phyloP scores from a whole-genome alignment of 2,113 vertebrate genomes.

The Oreochromis aureus region DNA sequence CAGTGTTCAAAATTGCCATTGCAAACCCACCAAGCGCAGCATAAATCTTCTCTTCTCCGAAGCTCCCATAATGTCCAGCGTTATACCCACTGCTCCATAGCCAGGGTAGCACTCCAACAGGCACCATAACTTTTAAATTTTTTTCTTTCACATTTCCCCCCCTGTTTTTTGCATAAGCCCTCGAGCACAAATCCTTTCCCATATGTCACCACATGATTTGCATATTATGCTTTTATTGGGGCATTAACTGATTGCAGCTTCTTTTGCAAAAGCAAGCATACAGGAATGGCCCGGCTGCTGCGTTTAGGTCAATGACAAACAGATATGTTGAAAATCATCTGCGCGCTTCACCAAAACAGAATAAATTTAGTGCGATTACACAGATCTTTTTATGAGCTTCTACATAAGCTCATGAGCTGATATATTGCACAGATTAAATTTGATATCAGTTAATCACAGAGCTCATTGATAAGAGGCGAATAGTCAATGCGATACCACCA shows the following conservation, averaged over 20 bases:
- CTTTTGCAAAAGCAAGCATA: background rate
- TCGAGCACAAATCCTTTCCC: background rate
- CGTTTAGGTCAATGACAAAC: background rate
- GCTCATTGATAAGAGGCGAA: background rate
- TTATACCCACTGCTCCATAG: background rate
- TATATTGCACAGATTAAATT: conserved; percentile 30
- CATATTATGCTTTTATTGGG: background rate
- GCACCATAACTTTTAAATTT: background rate
- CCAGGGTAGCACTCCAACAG: background rate
- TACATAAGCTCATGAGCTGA: background rate
- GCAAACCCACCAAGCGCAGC: background rate
- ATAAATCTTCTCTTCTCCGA: background rate
- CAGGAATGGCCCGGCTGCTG: background rate
- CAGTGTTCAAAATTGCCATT: background rate
- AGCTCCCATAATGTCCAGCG: background rate
- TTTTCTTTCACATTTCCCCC: background rate
- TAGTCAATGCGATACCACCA: background rate
- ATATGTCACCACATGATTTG: background rate
- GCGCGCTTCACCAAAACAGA: background rate
- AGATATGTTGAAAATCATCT: background rate
- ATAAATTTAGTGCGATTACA: conserved; percentile 4
- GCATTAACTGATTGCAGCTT: background rate
- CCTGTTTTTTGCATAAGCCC: background rate
- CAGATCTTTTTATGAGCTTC: conserved; percentile 5
- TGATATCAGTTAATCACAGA: conserved; percentile 14